Conservation (phyloP, 2,797 vertebrate species). For the Urocyon cinereoargenteus region DNA sequence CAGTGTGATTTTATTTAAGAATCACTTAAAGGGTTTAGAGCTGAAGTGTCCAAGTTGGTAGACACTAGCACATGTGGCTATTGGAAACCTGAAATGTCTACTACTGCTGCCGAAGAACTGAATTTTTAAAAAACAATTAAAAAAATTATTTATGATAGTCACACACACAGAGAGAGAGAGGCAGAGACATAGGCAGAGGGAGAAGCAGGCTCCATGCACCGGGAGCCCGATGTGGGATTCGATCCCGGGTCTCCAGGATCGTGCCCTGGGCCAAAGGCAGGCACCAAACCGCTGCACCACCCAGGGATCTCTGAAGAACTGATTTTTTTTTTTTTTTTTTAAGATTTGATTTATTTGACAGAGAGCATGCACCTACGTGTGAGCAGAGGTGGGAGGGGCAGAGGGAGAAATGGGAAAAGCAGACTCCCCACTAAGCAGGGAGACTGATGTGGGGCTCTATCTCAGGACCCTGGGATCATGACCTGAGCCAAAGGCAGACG, state of each 20-base stretch:
- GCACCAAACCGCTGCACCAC: no score
- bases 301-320: no score
- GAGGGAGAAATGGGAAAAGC: not conserved
- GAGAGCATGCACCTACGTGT: not conserved
- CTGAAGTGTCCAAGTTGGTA: not conserved
- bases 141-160: no score
- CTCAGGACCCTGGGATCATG: not conserved
- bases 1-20: not conserved
- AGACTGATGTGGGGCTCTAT: not conserved
- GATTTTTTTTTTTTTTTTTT: no score
- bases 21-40: not conserved
- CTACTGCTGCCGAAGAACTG: not conserved
- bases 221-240: no score
- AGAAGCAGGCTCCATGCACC: no score
- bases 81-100: no score
- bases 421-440: not conserved
- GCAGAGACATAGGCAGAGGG: no score
- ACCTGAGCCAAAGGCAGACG: not conserved
- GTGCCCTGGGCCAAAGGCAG: no score
- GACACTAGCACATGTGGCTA: accelerated
- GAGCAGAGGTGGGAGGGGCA: not conserved
- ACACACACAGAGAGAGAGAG: no score
- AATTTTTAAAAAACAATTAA: no score
- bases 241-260: no score
- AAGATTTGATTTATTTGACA: not conserved